phyloP scores from a whole-genome alignment of 1,140 invertebrate species.

The Cotesia vestalis region DNA sequence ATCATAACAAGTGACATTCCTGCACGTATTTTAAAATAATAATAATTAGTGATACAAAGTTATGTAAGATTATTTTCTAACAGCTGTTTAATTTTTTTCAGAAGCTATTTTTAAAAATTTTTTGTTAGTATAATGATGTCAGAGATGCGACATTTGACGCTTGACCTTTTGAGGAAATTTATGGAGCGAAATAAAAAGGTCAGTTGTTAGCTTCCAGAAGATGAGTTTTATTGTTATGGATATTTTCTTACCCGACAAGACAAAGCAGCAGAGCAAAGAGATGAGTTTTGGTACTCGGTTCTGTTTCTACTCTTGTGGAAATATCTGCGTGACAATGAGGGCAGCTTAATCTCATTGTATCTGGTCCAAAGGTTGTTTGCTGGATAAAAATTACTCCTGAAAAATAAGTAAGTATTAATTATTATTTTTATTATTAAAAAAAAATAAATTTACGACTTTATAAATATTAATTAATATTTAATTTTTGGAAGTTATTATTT shows the following conservation, averaged over 20 bases:
- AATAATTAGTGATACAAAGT: too few relatives aligned
- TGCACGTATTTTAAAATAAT: too few relatives aligned
- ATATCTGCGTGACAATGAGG: constrained; percentile 68
- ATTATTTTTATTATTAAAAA: constrained; percentile 14
- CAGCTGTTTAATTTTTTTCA: too few relatives aligned
- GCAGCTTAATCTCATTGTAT: constrained; percentile 63
- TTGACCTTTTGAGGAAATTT: background rate
- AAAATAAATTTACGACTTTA: background rate
- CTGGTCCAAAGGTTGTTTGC: constrained; percentile 56
- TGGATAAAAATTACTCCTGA: constrained; percentile 43
- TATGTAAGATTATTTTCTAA: too few relatives aligned
- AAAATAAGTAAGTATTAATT: constrained; percentile 23
- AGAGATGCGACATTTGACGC: background rate
- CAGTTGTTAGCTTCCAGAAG: background rate
- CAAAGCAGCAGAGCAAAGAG: constrained; percentile 70
- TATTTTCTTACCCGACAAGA: constrained; percentile 63
- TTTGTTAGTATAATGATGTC: too few relatives aligned
- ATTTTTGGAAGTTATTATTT: background rate
- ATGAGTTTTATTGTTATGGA: background rate
- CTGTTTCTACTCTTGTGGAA: constrained; percentile 62
- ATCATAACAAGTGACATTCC: too few relatives aligned
- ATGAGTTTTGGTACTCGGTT: constrained; percentile 69
- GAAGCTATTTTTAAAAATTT: too few relatives aligned
- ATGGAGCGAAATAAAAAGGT: background rate
- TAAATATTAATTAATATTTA: background rate